Evolutionary conservation across 2,888 invertebrate species (phyloP).

Genomic region (Steinernema carpocapsae): DNA sequence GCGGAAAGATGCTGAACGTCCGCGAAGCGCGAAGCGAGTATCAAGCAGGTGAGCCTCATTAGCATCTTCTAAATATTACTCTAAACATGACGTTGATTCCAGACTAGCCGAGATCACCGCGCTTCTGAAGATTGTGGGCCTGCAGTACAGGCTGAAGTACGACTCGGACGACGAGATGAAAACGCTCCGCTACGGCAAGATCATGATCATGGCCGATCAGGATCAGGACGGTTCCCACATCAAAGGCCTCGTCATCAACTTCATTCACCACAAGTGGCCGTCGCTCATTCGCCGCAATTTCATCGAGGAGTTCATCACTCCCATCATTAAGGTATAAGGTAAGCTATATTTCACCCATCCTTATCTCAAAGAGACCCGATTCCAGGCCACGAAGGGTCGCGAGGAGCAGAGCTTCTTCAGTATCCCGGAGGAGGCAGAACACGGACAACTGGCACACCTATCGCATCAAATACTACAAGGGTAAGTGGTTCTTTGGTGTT

Average conservation of each 20-base stretch:
- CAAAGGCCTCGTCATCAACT: slow-evolving; percentile 95
- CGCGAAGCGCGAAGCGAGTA: slow-evolving; percentile 96
- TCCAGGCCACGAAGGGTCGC: slow-evolving; percentile 77
- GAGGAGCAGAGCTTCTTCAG: slow-evolving; percentile 88
- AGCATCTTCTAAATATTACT: no score
- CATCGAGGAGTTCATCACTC: slow-evolving; percentile 98
- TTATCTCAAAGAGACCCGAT: background rate
- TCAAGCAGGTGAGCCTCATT: no score
- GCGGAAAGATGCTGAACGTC: slow-evolving; percentile 94
- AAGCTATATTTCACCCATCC: slow-evolving; percentile 47
- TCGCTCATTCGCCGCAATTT: slow-evolving; percentile 81
- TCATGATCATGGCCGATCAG: slow-evolving; percentile 99
- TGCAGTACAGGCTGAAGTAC: slow-evolving; percentile 94
- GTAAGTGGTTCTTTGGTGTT: slow-evolving; percentile 71
- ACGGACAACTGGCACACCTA: slow-evolving; percentile 88
- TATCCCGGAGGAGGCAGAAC: slow-evolving; percentile 91
- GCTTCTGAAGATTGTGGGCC: slow-evolving; percentile 91
- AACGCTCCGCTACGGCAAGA: slow-evolving; percentile 86
- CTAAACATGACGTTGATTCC: no score
- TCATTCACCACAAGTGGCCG: slow-evolving; percentile 98
- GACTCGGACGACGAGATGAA: slow-evolving; percentile 83
- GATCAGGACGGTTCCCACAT: slow-evolving; percentile 98
- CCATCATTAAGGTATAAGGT: slow-evolving; percentile 98
- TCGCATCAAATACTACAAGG: slow-evolving; percentile 99
- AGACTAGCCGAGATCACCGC: slow-evolving; percentile 94